These are phyloP conservation scores for Merluccius polli DNA, from an alignment of 2,797 vertebrate species.

Conservation along the genomic window DNA sequence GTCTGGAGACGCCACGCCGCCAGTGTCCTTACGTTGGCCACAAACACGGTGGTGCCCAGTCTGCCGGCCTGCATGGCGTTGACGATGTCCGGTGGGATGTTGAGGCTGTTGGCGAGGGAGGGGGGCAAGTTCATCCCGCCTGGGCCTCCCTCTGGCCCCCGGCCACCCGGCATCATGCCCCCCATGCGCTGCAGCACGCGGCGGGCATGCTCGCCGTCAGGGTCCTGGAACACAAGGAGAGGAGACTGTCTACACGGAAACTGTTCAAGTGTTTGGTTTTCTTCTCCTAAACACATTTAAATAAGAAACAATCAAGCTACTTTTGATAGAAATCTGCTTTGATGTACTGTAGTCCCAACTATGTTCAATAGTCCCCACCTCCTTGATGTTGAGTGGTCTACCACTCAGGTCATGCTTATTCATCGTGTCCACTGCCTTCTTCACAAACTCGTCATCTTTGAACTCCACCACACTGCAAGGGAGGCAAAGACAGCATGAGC, in stretches of 20 bases:
- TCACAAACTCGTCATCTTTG: conserved; percentile 98
- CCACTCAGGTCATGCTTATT: conserved; percentile 95
- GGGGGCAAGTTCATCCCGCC: conserved; percentile 87
- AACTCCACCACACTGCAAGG: conserved; percentile 97
- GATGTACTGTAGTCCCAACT: neutral
- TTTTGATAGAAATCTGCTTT: neutral
- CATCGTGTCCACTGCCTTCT: conserved; percentile 93
- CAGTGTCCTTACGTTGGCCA: conserved; percentile 87
- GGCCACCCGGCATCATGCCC: conserved; percentile 80
- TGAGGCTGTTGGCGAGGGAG: conserved; percentile 95
- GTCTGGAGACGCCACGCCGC: neutral
- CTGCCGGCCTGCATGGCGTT: conserved; percentile 89
- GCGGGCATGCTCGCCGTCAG: conserved; percentile 92
- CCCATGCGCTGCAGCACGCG: conserved; percentile 87
- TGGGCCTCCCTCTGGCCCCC: conserved; percentile 83
- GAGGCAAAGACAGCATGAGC: conserved; percentile 26
- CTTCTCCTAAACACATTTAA: neutral
- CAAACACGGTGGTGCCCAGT: conserved; percentile 93
- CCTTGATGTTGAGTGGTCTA: conserved; percentile 95
- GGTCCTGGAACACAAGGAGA: conserved; percentile 77
- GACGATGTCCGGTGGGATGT: conserved; percentile 93
- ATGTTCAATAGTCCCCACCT: conserved; percentile 71
- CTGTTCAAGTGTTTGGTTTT: too few relatives aligned
- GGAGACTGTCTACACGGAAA: neutral
- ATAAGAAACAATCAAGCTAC: neutral